Base-by-base conservation (phyloP, 2,888 invertebrate species). In the Caenorhabditis sp. region DNA sequence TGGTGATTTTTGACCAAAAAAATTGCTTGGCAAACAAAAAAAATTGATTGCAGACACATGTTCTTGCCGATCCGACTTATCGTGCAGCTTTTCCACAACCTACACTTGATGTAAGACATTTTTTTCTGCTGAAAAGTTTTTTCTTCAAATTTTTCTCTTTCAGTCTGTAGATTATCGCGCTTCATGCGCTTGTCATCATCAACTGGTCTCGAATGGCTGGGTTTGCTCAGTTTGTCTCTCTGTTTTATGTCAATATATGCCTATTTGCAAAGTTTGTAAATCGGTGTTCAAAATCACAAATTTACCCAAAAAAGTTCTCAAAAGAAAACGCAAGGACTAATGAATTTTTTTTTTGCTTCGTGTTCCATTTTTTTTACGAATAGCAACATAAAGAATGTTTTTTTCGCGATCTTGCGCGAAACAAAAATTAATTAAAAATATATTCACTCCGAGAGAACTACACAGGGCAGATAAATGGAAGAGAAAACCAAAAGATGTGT, bases 211-310 rank as follows among this genome's bases (percentile, higher is more conserved):
- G 8, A 61, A 67, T 37, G 81, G 77, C 26, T 78, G 74, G 78
- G 77, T 78, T 26, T 81, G 81, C 60, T 77, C 77, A 8, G 72
- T 81, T 54, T 81, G 81, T 58, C 69, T 81, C 12, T 74, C 78
- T 8, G 78, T 81, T 21, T 66, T 81, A 6, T 81, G 81, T 61
- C 69, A 78, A 58, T 81, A 77, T 37, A 69, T 72, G 6, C 81
- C 81, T 4, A 81, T 81, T 57, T 81, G 81, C 66, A 72, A 64
- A 62, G 76, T 72, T 1, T 81, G 81, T 69, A 61, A 61, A 65
- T 71, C 79, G 10, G 74, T 68, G 8, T 80, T 80, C 70, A 80
- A 77, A 12, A 71, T 79, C 19, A 24, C 66, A 5, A 60, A 55
- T 50, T 49, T 77, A 6, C 74, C 79, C 8, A 74, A 61, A 36